Base-by-base conservation (phyloP, 2,113 vertebrate species). In the Neotoma lepida region DNA sequence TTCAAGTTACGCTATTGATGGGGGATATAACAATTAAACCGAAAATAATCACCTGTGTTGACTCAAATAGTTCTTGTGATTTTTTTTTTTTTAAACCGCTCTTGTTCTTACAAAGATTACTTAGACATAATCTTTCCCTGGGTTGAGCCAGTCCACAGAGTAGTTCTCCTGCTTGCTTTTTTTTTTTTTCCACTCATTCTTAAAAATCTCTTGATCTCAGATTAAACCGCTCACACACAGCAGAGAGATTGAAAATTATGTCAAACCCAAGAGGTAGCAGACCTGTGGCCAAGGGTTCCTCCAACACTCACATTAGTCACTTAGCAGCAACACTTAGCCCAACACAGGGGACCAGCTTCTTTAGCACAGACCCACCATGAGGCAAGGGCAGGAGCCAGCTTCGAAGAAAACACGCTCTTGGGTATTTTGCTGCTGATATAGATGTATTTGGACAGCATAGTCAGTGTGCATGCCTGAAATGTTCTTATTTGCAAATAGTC, bases 11-110 rank as follows among this genome's bases (percentile, higher is more conserved):
- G 78, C 33, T 94, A 70, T 22, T 95, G 86, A 93, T 5, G 39
- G 73, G 41, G 41, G 68, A 39, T 56, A n/a, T 96, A 96, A 95
- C 96, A 97, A 95, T 96, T 91, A 95, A 95, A 91, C 66, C 30
- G n/a, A 95, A 95, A 95, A 88, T 80, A 89, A 96, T 94, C 82
- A 73, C 66, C 61, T 84, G 41, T 86, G 63, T 76, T 24, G 91
- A 95, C 93, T 92, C 35, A 64, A 77, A 77, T 80, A 93, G n/a
- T 84, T 92, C 93, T 77, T 49, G 68, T 90, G 71, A 58, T 88
- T 82, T 84, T 20, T 20, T 6, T 93, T 88, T 82, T 78, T 20
- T 41, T 2, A 9, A 58, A 89, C 30, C 4, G 35, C 35, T 88
- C 35, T 92, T 33, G 9, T 86, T 96, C 77, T 63, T 92, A 2